Percentiles rank a stretch among this genome's conserved stretches.
These are phyloP conservation scores for Jaculus jaculus DNA, from an alignment of 2,113 vertebrate species.

Conservation along the genomic window DNA sequence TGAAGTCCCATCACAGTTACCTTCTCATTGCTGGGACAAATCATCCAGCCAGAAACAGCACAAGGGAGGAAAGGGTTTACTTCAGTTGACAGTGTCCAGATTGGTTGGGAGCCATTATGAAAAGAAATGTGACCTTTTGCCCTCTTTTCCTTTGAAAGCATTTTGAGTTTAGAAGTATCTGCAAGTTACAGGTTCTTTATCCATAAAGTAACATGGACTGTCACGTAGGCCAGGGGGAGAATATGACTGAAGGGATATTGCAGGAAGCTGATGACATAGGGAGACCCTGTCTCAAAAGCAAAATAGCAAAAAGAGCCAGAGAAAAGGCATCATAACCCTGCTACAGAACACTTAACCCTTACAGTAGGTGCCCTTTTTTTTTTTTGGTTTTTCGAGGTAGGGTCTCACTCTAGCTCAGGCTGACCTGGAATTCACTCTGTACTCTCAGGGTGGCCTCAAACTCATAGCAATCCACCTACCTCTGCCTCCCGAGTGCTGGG, in stretches of 20 bases:
- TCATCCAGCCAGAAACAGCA: no score
- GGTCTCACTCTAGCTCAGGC: no score
- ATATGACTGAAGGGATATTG: neutral
- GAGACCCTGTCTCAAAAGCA: neutral
- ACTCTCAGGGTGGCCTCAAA: no score
- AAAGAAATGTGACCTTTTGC: neutral
- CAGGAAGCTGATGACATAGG: no score
- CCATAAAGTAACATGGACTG: neutral
- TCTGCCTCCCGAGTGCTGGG: no score
- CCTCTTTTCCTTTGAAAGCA: neutral
- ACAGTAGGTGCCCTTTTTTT: neutral
- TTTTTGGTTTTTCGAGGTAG: no score
- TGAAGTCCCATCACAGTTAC: neutral
- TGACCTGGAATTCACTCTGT: no score
- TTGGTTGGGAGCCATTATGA: neutral
- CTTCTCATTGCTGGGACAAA: no score
- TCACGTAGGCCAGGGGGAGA: neutral
- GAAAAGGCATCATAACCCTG: no score
- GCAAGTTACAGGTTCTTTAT: neutral
- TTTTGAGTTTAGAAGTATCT: constrained; percentile 19
- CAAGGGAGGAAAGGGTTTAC: no score
- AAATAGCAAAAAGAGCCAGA: neutral
- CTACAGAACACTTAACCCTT: neutral
- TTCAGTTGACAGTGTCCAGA: no score
- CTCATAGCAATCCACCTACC: no score